These are phyloP conservation scores for Quadriops clusia DNA, from an alignment of 2,888 invertebrate genomes.

Conservation along the genomic window DNA sequence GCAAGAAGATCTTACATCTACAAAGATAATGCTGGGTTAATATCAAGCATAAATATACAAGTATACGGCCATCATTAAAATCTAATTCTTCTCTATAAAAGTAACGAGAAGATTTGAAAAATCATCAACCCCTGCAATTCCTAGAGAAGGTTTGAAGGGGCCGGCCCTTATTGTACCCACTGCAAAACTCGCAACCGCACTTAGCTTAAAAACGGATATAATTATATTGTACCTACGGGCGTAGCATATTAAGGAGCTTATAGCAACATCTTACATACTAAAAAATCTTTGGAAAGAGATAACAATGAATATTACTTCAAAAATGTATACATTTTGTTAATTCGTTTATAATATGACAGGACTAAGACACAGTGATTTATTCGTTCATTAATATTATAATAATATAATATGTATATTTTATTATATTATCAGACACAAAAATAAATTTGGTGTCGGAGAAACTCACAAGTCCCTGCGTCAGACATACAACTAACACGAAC, in stretches of 20 bases:
- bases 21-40: slow-evolving; percentile 17
- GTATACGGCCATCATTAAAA: slow-evolving; percentile 8
- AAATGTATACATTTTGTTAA: slow-evolving; percentile 38
- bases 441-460: slow-evolving; percentile 26
- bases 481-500: slow-evolving; percentile 20
- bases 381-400: slow-evolving; percentile 27
- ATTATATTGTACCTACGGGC: slow-evolving; percentile 22
- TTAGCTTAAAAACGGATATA: too few relatives aligned
- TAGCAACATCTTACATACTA: slow-evolving; percentile 33
- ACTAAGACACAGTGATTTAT: slow-evolving; percentile 40
- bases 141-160: too few relatives aligned
- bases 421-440: slow-evolving; percentile 27
- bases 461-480: slow-evolving; percentile 22
- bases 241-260: slow-evolving; percentile 31
- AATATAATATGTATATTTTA: slow-evolving; percentile 18
- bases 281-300: slow-evolving; percentile 40
- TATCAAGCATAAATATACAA: slow-evolving; percentile 13
- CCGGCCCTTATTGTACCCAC: too few relatives aligned
- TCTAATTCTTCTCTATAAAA: too few relatives aligned
- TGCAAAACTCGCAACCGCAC: slow-evolving; percentile 10
- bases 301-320: slow-evolving; percentile 37
- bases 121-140: too few relatives aligned
- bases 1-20: slow-evolving; percentile 27
- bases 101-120: too few relatives aligned
- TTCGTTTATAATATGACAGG: slow-evolving; percentile 39